A percentile compares a stretch with the other conserved stretches of the same genome.
These are phyloP conservation scores for Andricus curvator DNA, from an alignment of 2,888 invertebrate species.

Conservation along the genomic window DNA sequence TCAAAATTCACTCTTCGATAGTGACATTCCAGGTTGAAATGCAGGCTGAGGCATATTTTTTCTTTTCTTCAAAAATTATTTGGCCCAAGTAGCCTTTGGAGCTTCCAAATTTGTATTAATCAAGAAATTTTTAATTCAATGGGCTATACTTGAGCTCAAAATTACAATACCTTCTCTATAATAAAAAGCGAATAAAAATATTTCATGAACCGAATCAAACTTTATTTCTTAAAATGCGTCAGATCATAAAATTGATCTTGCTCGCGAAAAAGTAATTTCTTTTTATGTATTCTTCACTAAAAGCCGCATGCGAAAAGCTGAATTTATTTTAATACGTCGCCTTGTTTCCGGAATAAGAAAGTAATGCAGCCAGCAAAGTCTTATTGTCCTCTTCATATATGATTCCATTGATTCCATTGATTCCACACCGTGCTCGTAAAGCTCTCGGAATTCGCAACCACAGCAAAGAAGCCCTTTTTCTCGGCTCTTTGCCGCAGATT, in stretches of 20 bases:
- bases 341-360: not conserved
- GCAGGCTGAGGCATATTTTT: no score
- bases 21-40: no score
- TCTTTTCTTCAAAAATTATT: no score
- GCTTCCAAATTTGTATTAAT: no score
- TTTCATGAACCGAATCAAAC: not conserved
- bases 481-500: conserved; percentile 32
- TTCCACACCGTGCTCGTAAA: conserved; percentile 51
- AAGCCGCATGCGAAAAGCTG: not conserved
- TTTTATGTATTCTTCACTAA: conserved; percentile 1
- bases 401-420: conserved; percentile 54
- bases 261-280: not conserved
- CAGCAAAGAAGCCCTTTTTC: conserved; percentile 29
- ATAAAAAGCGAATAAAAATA: not conserved
- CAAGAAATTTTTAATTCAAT: no score
- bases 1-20: no score
- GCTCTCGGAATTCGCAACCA: conserved; percentile 50
- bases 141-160: no score
- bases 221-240: not conserved
- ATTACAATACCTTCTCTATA: no score
- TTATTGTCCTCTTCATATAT: conserved; percentile 52
- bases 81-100: no score
- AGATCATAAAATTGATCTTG: conserved; percentile 6
- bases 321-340: conserved; percentile 14
- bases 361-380: conserved; percentile 3